Conservation (phyloP, 2,797 vertebrate genomes). For the Poecile montanus region DNA sequence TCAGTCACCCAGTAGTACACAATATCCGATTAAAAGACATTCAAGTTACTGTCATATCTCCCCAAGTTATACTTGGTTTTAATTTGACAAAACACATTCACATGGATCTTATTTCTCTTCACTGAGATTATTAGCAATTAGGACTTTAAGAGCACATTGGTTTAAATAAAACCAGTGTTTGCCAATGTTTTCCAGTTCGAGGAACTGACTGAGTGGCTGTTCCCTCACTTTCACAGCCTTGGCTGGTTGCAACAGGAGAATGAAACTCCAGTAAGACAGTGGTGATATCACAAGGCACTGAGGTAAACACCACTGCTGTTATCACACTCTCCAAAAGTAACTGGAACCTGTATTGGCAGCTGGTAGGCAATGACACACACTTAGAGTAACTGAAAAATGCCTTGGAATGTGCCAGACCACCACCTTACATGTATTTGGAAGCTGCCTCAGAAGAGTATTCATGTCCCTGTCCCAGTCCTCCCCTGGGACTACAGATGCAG, state of each 20-base stretch:
- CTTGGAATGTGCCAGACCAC: not conserved
- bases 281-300: not conserved
- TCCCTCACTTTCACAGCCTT: not conserved
- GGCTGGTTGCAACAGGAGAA: not conserved
- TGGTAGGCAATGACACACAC: not conserved
- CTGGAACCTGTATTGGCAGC: not conserved
- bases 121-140: constrained; percentile 4
- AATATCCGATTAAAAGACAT: constrained; percentile 5
- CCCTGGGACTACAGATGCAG: not conserved
- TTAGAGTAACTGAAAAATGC: not conserved
- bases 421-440: not conserved
- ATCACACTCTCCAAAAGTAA: not conserved
- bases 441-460: not conserved
- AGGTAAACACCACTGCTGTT: not conserved
- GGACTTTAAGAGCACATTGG: not conserved
- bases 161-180: constrained; percentile 3
- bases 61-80: not conserved
- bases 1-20: not conserved
- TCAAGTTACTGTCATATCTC: not conserved
- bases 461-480: not conserved
- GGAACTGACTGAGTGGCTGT: not conserved
- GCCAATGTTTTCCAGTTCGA: not conserved
- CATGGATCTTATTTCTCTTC: not conserved
- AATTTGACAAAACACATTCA: not conserved
- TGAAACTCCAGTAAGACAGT: not conserved